Conservation (phyloP, 2,888 invertebrate genomes). For the Phania funesta region DNA sequence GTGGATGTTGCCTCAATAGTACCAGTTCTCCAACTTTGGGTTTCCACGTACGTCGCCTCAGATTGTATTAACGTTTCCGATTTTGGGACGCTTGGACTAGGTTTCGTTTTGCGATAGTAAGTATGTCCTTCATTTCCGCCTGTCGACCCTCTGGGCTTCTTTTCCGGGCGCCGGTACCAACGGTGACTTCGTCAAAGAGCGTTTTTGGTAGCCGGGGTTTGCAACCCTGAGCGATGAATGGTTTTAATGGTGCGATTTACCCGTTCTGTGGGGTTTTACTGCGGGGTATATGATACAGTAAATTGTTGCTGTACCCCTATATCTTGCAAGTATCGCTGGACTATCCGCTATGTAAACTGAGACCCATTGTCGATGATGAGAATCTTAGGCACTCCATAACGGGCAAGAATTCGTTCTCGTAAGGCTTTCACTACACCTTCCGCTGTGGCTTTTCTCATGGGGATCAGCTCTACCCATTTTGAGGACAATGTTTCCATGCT, state of each 20-base stretch:
- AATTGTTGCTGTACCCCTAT: too few species aligned
- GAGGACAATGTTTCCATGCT: too few species aligned
- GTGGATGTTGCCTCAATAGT: neutral
- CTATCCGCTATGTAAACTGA: neutral
- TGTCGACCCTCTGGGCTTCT: too few species aligned
- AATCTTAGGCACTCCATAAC: neutral
- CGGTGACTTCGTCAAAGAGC: too few species aligned
- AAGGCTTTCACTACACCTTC: neutral
- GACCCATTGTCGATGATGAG: slow-evolving; percentile 14
- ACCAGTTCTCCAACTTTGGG: neutral
- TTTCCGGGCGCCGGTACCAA: neutral
- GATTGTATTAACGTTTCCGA: neutral
- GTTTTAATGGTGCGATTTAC: neutral
- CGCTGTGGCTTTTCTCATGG: neutral
- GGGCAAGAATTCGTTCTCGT: neutral
- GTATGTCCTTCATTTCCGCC: too few species aligned
- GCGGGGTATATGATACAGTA: slow-evolving; percentile 10
- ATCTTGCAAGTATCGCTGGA: neutral
- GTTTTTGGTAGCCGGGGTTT: neutral
- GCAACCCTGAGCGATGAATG: neutral
- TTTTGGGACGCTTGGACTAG: too few species aligned
- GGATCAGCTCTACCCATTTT: neutral
- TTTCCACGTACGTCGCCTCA: neutral
- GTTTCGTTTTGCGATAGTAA: too few species aligned
- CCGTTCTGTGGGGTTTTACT: slow-evolving; percentile 7